Evolutionary conservation across 35 echinoderm and acorn worm genomes (phyloP), one percentile per base, ranked within the genome.

Genomic region (Apostichopus japonicus): DNA sequence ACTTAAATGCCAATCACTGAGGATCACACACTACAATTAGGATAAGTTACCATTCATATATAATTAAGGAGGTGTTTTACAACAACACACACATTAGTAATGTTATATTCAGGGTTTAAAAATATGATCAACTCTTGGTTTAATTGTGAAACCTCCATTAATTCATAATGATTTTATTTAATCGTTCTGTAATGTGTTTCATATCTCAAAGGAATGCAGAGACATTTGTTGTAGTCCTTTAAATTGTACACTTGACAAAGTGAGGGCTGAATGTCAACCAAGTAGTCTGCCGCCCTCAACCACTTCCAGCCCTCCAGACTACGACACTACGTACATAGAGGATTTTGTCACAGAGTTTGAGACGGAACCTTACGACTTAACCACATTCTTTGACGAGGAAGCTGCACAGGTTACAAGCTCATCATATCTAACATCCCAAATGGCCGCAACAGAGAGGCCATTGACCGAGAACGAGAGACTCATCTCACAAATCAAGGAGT

Each of bases 291-390:
- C 62, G 24, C 27, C 86, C 24, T 11, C 51, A 19, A 89, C 23
- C 56, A 55, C 17, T 72, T 62, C 63, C 1, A 72, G 24, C 51
- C 51, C 62, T 17, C 24, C 86, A 33, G 59, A 72, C 5, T 89
- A 14, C 15, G 86, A 89, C n/a, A 72, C 63, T 4, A 72, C 62
- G 0, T 89, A 89, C 51, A 44, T 89, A 19, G 67, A 89, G 15
- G 86, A 89, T n/a, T 65, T 89, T 89, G 44, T 89, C 56, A 89
- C 86, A 13, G 86, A 89, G 63, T 51, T 89, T 9, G 61, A 27
- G 17, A 84, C 81, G 8, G 81, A 84, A 84, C 19, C 17, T 17
- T 89, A 89, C 16, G 56, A 65, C 16, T 54, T 72, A 9, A 51
- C 86, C 21, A 51, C 86, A 57, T 75, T 56, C 10, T 22, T 87